Percentiles rank a stretch among this genome's conserved stretches.
Evolutionary conservation across 1,140 invertebrate genomes (phyloP).

Genomic region (Chironomus tepperi): DNA sequence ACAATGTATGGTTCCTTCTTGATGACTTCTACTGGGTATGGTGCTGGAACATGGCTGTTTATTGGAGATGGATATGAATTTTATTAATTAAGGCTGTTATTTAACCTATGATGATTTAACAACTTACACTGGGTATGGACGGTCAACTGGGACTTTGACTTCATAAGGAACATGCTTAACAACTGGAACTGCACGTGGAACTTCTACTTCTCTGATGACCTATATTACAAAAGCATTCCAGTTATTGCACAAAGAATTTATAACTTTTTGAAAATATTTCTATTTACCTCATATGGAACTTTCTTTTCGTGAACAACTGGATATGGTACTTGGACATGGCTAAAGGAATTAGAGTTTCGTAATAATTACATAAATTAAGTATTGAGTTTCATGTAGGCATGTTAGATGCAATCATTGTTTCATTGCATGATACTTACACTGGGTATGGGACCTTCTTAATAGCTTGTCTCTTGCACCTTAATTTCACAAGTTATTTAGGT

Average conservation of each 20-base stretch:
- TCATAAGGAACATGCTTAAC: constrained; percentile 55
- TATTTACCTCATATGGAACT: constrained; percentile 56
- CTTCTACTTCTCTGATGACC: constrained; percentile 45
- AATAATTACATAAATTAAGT: neutral
- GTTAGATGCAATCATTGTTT: constrained; percentile 45
- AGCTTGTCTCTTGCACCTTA: no score
- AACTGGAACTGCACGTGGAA: constrained; percentile 59
- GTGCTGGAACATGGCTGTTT: constrained; percentile 40
- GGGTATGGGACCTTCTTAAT: constrained; percentile 43
- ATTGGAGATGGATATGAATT: no score
- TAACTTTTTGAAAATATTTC: no score
- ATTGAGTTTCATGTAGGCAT: neutral
- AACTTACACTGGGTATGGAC: constrained; percentile 46
- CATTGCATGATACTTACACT: constrained; percentile 59
- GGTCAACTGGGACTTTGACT: constrained; percentile 51
- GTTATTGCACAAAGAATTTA: no score
- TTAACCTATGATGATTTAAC: no score
- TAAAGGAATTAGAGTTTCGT: neutral
- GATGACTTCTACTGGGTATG: constrained; percentile 43
- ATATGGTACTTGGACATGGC: constrained; percentile 43
- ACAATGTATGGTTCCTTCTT: constrained; percentile 55
- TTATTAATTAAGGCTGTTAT: no score
- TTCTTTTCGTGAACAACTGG: constrained; percentile 38
- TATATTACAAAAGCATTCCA: no score
- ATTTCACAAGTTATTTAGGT: no score